Percentiles rank a stretch among this genome's conserved stretches.
These are phyloP conservation scores for Rhynchotus rufescens DNA, from an alignment of 2,797 vertebrate genomes.

Conservation along the genomic window DNA sequence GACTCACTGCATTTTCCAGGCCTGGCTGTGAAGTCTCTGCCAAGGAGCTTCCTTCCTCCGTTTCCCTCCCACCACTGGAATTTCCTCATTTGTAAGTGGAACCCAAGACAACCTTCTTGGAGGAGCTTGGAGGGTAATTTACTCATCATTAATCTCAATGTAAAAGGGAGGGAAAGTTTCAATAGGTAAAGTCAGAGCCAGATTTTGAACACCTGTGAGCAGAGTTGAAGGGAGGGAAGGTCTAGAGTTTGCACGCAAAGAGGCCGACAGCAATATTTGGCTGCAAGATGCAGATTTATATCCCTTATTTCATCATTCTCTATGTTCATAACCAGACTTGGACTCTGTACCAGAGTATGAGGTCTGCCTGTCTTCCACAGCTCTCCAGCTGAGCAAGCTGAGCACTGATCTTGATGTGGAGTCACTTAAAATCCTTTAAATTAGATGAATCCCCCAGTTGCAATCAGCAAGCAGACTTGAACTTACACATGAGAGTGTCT, in stretches of 20 bases:
- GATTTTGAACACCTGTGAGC: constrained; percentile 31
- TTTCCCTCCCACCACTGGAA: not conserved
- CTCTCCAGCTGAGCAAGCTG: not conserved
- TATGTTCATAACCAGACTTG: not conserved
- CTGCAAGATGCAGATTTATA: not conserved
- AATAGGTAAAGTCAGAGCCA: constrained; percentile 19
- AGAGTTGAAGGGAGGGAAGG: not conserved
- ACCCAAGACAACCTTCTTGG: not conserved
- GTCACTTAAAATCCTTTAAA: not conserved
- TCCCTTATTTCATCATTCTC: not conserved
- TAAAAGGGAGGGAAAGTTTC: constrained; percentile 27
- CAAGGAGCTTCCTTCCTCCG: constrained; percentile 3
- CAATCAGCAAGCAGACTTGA: not conserved
- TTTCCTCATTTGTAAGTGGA: constrained; percentile 12
- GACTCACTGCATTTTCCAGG: not conserved
- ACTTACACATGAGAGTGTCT: not conserved
- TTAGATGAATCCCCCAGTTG: not conserved
- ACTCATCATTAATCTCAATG: constrained; percentile 12
- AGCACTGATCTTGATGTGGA: not conserved
- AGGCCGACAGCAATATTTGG: not conserved
- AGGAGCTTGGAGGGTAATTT: not conserved
- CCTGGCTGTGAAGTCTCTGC: not conserved
- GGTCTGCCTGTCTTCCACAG: not conserved
- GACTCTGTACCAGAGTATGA: not conserved
- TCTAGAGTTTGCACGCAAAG: not conserved